Evolutionary conservation across 2,113 vertebrate genomes (phyloP), one percentile per base, ranked within the genome.

Genomic region (Limnothrissa miodon): DNA sequence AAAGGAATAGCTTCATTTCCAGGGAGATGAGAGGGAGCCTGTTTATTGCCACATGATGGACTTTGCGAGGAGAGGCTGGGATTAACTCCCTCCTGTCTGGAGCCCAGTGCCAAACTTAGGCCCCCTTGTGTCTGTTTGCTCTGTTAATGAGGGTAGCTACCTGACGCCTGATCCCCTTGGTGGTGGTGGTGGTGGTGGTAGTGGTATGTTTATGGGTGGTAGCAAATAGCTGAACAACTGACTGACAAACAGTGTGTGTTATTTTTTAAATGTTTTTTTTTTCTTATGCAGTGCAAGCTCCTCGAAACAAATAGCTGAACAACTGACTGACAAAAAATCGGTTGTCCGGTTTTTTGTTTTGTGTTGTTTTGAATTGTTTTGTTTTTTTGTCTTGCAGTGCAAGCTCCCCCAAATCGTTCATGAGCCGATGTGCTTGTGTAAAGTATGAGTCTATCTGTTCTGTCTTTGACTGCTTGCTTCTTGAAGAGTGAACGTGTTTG

Each of bases 1-100:
- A 95, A 94, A 96, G 94, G 91, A 95, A 92, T 94, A 93, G 90
- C 93, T 96, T 95, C 90, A 91, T 96, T 93, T 94, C 92, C 88
- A 91, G 90, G 92, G 91, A 93, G 92, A 94, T 93, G 95, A 94
- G 90, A 87, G 82, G 62, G 74, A 82, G 87, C 66, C 66, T 92
- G 90, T 94, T 94, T 93, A 93, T 93, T 92, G 91, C 92, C 85
- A 89, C 85, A 39, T 88, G 85, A 87, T 36, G 33, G 66, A 39
- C 66, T 74, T 70, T 70, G 85, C 92, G 90, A 93, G 81, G 78
- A 81, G 51, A 33, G 70, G 33, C 83, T 10, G 66, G 80, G 7
- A 62, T 90, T 89, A 92, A 92, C 89, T 89, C 91, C 82, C 70
- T 89, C 84, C 78, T 85, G 80, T 11, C 83, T 78, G 15, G 36